phyloP scores from a whole-genome alignment of 2,888 invertebrate genomes.

The Petrolisthes cinctipes region DNA sequence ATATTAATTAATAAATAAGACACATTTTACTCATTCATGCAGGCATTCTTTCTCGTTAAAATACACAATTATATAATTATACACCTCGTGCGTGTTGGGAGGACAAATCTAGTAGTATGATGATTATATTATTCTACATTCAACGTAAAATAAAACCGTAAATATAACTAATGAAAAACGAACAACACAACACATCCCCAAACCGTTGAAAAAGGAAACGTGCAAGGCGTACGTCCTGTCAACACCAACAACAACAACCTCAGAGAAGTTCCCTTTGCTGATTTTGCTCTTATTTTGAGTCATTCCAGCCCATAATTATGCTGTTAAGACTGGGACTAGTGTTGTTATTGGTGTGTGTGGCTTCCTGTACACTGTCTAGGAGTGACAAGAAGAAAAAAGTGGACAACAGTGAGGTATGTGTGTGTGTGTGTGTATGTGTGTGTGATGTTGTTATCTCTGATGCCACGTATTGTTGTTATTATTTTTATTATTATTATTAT shows the following conservation, averaged over 20 bases:
- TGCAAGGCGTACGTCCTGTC: too few species aligned
- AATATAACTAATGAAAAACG: neutral
- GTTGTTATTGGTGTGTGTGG: constrained; percentile 16
- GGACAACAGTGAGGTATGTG: constrained; percentile 13
- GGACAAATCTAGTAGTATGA: too few species aligned
- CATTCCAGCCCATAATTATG: neutral
- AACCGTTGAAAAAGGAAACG: neutral
- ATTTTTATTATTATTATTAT: neutral
- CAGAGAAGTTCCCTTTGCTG: neutral
- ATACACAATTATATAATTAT: too few species aligned
- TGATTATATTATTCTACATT: too few species aligned
- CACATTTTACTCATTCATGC: too few species aligned
- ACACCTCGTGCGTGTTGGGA: too few species aligned
- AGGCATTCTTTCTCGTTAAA: too few species aligned
- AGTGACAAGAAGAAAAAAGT: constrained; percentile 45
- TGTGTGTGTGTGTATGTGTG: neutral
- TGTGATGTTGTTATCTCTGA: neutral
- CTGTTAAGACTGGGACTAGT: constrained; percentile 20
- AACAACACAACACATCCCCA: neutral
- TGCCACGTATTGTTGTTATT: neutral
- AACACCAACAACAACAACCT: too few species aligned
- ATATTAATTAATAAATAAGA: too few species aligned
- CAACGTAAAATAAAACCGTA: neutral
- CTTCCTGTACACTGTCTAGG: constrained; percentile 40
- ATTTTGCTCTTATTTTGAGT: too few species aligned